Conservation (phyloP, 2,888 invertebrate genomes). For the Belgica antarctica region DNA sequence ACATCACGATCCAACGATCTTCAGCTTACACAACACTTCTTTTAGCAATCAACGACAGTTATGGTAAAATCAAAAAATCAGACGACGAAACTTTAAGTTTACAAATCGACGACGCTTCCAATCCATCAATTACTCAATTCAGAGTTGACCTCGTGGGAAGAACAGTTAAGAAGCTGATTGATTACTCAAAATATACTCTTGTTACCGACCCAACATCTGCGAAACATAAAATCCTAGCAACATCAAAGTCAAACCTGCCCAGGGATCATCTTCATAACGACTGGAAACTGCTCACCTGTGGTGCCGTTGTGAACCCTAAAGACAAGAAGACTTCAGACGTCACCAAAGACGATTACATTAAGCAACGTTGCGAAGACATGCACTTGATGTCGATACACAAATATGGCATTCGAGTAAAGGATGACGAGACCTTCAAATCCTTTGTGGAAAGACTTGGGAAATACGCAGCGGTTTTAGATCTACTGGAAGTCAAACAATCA, state of each 20-base stretch:
- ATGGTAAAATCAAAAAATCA: background rate
- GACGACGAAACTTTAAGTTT: background rate
- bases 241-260: background rate
- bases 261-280: background rate
- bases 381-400: constrained; percentile 67
- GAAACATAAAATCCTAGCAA: constrained; percentile 23
- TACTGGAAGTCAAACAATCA: constrained; percentile 64
- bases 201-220: background rate
- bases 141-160: background rate
- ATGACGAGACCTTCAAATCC: constrained; percentile 57
- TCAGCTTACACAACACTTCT: background rate
- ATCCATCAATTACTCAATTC: background rate
- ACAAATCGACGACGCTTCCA: background rate
- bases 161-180: background rate
- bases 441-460: constrained; percentile 63
- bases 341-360: constrained; percentile 58
- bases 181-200: constrained; percentile 5
- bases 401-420: constrained; percentile 60
- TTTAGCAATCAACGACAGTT: background rate
- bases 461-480: constrained; percentile 66
- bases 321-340: constrained; percentile 56
- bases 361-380: constrained; percentile 63
- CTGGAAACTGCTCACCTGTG: background rate
- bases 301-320: background rate
- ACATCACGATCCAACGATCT: background rate